phyloP scores from a whole-genome alignment of 2,888 invertebrate species.

The Papilio demoleus region DNA sequence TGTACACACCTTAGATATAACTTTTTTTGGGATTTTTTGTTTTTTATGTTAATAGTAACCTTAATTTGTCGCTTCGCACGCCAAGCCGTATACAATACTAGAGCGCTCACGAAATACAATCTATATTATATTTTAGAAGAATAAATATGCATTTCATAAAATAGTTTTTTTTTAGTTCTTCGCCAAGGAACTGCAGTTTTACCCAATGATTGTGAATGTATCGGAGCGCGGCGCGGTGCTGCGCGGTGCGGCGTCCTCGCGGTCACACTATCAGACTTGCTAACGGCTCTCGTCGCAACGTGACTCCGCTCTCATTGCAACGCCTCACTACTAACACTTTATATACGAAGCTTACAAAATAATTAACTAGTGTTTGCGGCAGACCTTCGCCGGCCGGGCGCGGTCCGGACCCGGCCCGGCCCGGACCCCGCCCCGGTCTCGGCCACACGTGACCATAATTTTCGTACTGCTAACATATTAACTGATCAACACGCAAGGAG shows the following conservation, averaged over 20 bases:
- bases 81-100: constrained; percentile 81
- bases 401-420: constrained; percentile 18
- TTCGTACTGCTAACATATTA: constrained; percentile 81
- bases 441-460: constrained; percentile 67
- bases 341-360: constrained; percentile 77
- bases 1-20: constrained; percentile 76
- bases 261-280: constrained; percentile 48
- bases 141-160: constrained; percentile 74
- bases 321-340: constrained; percentile 67
- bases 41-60: constrained; percentile 65
- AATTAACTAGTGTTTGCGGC: constrained; percentile 77
- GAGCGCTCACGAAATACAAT: constrained; percentile 69
- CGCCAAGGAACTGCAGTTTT: constrained; percentile 58
- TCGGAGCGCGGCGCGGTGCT: no score
- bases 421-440: constrained; percentile 48
- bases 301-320: constrained; percentile 61
- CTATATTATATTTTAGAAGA: constrained; percentile 69
- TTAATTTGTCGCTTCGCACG: constrained; percentile 74
- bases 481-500: constrained; percentile 78
- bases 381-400: constrained; percentile 61
- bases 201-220: constrained; percentile 33
- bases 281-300: constrained; percentile 25
- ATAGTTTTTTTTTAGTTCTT: constrained; percentile 62
- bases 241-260: constrained; percentile 49
- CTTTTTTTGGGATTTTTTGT: constrained; percentile 64